Evolutionary conservation across 1,140 invertebrate genomes (phyloP), one percentile per base, ranked within the genome.

Genomic region (Idris sp.): DNA sequence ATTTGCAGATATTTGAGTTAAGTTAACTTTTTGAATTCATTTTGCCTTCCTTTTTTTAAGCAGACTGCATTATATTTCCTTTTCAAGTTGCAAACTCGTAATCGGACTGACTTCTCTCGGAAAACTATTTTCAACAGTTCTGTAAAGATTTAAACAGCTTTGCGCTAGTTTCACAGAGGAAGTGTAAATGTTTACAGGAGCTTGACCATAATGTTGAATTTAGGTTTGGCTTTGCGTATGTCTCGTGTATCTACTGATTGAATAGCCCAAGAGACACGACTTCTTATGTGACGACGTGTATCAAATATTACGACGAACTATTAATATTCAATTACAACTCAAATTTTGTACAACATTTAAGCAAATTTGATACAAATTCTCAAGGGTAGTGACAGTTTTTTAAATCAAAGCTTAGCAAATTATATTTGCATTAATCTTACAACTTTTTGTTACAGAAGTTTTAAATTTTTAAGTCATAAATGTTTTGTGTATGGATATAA

Each of bases 51-150:
- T 69, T 46, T 69, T 59, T 69, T n/a, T n/a, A n/a, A n/a, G 53
- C 38, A 46, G 53, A 16, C 19, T 35, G 13, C 28, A 38, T 38
- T 59, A 61, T 69, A 69, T 61, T 41, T 18, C 40, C 46, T 59
- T 61, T 59, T 69, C 19, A 44, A 53, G 65, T 69, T 61, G 22
- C 14, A 28, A 61, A 61, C 54, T 69, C 54, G 65, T 61, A 61
- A 69, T 53, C 48, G 65, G 54, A 43, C 31, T 19, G 26, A 49
- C 65, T 61, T 46, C 26, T 49, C 40, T 61, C 51, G 25, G 38
- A 61, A n/a, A 71, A 71, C 56, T 71, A 71, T 71, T 71, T 46
- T 53, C 30, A 71, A 54, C 65, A 59, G 54, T 71, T 71, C 65
- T 61, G 56, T 53, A 53, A 53, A 54, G 67, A 49, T 62, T 71